Percentiles rank a stretch among this genome's conserved stretches.
phyloP scores from a whole-genome alignment of 2,113 vertebrate species.

The Herpailurus yagouaroundi region DNA sequence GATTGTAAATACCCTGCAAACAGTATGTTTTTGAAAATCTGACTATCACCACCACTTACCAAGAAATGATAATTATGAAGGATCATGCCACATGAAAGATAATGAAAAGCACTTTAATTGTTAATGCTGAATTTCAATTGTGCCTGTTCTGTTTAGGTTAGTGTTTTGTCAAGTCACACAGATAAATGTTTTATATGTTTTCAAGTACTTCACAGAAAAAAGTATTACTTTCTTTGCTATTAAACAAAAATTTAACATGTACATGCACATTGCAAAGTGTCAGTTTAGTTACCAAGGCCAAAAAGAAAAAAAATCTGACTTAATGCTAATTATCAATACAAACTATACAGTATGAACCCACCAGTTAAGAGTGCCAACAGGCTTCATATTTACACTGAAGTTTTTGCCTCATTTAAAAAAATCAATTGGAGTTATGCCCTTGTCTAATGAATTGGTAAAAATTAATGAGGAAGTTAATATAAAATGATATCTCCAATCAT shows the following conservation, averaged over 20 bases:
- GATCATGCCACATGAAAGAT: not conserved
- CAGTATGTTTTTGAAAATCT: not conserved
- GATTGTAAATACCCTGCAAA: not conserved
- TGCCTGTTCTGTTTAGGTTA: not conserved
- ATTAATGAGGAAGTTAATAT: not conserved
- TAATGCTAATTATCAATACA: not conserved
- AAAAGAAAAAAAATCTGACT: not conserved
- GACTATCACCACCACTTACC: not conserved
- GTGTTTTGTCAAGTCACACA: not conserved
- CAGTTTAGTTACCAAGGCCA: not conserved
- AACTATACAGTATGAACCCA: not conserved
- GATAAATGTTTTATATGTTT: not conserved
- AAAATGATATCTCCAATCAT: not conserved
- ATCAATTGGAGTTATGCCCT: not conserved
- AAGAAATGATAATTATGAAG: not conserved
- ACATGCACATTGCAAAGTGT: not conserved
- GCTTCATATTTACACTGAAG: not conserved
- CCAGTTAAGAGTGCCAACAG: not conserved
- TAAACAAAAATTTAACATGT: not conserved
- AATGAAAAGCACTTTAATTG: not conserved
- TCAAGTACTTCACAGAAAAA: slow-evolving; percentile 32
- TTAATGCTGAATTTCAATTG: not conserved
- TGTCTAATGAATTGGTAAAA: slow-evolving; percentile 24
- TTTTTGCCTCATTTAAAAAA: not conserved
- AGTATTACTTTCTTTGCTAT: not conserved